Base-by-base conservation (phyloP, 1,140 invertebrate species). In the Palaemon carinicauda region DNA sequence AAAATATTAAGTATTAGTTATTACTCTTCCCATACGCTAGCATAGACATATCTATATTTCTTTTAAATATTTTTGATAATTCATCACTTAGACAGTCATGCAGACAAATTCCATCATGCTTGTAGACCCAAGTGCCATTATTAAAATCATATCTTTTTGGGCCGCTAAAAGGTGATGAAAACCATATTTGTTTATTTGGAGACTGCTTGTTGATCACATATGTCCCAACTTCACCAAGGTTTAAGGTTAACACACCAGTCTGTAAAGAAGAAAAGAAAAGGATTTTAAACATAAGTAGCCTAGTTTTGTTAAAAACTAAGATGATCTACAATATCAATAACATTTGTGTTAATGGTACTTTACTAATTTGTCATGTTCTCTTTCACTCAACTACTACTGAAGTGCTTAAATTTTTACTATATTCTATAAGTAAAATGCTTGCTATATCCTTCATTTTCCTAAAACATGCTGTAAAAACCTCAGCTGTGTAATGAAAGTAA, bases 161-260 rank as follows among this genome's bases (percentile, higher is more conserved):
- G 10, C 98, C 98, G 91, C 96, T 98, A 17, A 92, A 93, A 1
- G 98, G 98, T 9, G 97, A 99, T 88, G 98, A 99, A 0, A 99
- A 92, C 98, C 98, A 99, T 89, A 99, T 98, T 92, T 99, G 98
- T 92, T 95, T 95, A 91, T 99, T 99, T 41, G 98, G 98, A 17
- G 95, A 95, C 92, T 99, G 98, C 89, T 98, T 95, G 92, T 99
- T 99, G 90, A 99, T 98, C 0, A 99, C 98, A 92, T 99, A 99
- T 15, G 95, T 98, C 21, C 98, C 98, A 92, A 94, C 92, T 1
- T 93, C 89, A 15, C 96, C 96, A 89, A 99, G 93, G 82, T 95
- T 94, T 0, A 99, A 92, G 33, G 97, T 99, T 87, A 99, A 92
- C n/a, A 99, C 98, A 60, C 97, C 98, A 94, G 95, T 96, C 96